Percentiles rank a stretch among this genome's conserved stretches.
Evolutionary conservation across 2,888 invertebrate species (phyloP).

Genomic region (Rhogogaster chlorosoma): DNA sequence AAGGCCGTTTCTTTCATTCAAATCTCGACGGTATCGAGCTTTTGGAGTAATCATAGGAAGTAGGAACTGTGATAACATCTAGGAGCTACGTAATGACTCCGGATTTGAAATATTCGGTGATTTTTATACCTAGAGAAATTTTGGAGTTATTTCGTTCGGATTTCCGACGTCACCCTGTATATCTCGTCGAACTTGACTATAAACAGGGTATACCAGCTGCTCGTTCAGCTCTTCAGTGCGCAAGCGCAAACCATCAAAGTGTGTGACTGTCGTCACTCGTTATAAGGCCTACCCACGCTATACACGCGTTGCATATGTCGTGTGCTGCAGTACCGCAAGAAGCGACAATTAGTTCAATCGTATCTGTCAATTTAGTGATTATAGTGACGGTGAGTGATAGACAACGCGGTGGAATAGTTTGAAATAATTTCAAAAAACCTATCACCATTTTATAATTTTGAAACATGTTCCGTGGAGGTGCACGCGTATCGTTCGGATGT

Average conservation of each 20-base stretch:
- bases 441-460: neutral
- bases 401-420: constrained; percentile 13
- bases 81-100: neutral
- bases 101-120: neutral
- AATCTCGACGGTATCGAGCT: neutral
- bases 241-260: constrained; percentile 22
- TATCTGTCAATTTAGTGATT: constrained; percentile 47
- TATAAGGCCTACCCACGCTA: constrained; percentile 68
- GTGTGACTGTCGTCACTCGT: constrained; percentile 37
- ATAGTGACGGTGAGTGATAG: constrained; percentile 37
- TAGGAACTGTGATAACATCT: neutral
- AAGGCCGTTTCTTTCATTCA: too few relatives aligned
- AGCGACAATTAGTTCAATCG: constrained; percentile 44
- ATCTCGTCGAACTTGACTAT: constrained; percentile 14
- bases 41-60: neutral
- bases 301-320: constrained; percentile 66
- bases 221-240: constrained; percentile 7
- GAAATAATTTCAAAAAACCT: neutral
- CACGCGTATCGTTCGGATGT: neutral
- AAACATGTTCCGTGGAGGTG: constrained; percentile 24
- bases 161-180: constrained; percentile 10
- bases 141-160: neutral
- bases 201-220: constrained; percentile 27
- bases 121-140: neutral
- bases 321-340: constrained; percentile 58